These are phyloP conservation scores for Lasioglossum calceatum DNA, from an alignment of 2,888 invertebrate genomes.

Conservation along the genomic window DNA sequence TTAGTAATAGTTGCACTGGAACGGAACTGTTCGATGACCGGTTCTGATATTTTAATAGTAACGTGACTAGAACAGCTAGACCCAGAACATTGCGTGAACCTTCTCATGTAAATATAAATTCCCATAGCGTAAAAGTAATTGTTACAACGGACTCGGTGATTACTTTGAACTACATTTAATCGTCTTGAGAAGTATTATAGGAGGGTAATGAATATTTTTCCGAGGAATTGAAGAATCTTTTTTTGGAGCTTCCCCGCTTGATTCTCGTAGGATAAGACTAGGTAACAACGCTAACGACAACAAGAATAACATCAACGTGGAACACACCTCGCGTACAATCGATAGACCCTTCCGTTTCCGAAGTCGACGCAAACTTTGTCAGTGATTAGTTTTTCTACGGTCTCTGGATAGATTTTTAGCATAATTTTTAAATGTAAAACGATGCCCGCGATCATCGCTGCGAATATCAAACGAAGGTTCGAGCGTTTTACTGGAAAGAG, in stretches of 20 bases:
- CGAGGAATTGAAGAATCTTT: neutral
- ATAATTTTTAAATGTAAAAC: neutral
- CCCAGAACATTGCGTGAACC: neutral
- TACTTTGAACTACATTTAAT: neutral
- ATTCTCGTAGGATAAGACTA: conserved; percentile 27
- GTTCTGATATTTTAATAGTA: conserved; percentile 6
- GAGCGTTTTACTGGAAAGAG: conserved; percentile 36
- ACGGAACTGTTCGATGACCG: neutral
- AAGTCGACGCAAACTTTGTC: neutral
- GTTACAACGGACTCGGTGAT: neutral
- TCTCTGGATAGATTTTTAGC: neutral
- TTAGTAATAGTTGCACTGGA: neutral
- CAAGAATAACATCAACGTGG: conserved; percentile 23
- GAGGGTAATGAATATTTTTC: neutral
- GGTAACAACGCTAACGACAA: neutral
- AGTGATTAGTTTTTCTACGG: neutral
- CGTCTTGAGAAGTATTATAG: neutral
- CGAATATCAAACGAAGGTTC: conserved; percentile 42
- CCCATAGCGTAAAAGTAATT: neutral
- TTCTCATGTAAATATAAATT: conserved; percentile 12
- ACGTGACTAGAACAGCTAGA: neutral
- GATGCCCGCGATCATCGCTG: conserved; percentile 49
- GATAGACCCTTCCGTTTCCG: neutral
- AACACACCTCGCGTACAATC: conserved; percentile 67
- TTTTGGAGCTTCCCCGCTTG: neutral